Evolutionary conservation across 2,113 vertebrate genomes (phyloP).

Genomic region (Sceloporus tristichus): DNA sequence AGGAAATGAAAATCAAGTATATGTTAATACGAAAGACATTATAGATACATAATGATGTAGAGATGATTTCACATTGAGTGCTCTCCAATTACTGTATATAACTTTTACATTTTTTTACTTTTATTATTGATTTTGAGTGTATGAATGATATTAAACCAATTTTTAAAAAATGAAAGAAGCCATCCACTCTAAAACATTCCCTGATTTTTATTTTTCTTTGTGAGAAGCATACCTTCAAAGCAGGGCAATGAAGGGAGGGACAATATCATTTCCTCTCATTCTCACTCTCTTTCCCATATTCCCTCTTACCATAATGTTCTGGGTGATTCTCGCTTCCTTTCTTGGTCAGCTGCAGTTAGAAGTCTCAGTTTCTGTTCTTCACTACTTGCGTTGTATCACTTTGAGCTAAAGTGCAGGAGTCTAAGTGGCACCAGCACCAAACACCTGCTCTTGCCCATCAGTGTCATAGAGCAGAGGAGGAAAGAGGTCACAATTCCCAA

Average conservation of each 20-base stretch:
- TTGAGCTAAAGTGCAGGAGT: slow-evolving; percentile 45
- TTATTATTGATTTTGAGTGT: no score
- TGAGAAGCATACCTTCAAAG: no score
- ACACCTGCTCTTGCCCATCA: slow-evolving; percentile 65
- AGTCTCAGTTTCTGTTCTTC: slow-evolving; percentile 44
- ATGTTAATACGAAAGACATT: no score
- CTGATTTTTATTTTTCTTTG: background rate
- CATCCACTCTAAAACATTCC: background rate
- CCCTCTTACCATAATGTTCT: slow-evolving; percentile 68
- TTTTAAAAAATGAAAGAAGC: no score
- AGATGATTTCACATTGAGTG: no score
- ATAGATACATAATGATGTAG: no score
- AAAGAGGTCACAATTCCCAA: slow-evolving; percentile 57
- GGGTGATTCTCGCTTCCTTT: slow-evolving; percentile 30
- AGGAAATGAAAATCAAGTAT: no score
- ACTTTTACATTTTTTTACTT: no score
- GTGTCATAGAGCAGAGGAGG: slow-evolving; percentile 63
- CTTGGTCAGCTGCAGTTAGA: slow-evolving; percentile 30
- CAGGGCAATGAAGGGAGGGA: background rate
- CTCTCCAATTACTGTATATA: no score
- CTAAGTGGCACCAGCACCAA: slow-evolving; percentile 18
- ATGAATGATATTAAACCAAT: no score
- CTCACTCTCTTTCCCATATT: accelerated
- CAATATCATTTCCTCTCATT: background rate
- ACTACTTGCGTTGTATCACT: slow-evolving; percentile 45